phyloP scores from a whole-genome alignment of 2,797 vertebrate species.

The Neomorphus geoffroyi region DNA sequence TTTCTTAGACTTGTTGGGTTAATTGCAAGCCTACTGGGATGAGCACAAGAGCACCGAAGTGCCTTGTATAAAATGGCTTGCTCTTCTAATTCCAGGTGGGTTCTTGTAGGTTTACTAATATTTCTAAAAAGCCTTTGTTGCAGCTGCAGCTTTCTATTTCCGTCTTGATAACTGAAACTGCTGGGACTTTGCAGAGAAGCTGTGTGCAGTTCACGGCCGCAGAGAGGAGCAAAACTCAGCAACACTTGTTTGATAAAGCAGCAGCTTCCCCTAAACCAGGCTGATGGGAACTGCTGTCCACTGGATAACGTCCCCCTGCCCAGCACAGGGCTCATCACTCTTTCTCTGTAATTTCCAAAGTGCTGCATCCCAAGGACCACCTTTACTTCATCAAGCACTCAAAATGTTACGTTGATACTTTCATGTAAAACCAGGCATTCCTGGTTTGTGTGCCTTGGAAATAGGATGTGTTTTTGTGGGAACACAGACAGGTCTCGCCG shows the following conservation, averaged over 20 bases:
- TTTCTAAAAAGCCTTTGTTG: neutral
- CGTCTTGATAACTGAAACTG: neutral
- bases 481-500: neutral
- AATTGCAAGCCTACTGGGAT: neutral
- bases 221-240: neutral
- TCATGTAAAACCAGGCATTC: neutral
- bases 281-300: neutral
- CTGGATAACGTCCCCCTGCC: neutral
- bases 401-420: neutral
- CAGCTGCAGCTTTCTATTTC: neutral
- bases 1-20: neutral
- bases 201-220: rapidly evolving
- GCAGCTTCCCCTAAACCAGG: neutral
- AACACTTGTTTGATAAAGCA: neutral
- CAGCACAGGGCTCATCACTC: rapidly evolving
- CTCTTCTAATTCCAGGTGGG: neutral
- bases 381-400: neutral
- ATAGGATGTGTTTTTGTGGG: neutral
- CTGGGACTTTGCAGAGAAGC: neutral
- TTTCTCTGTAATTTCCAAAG: neutral
- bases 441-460: neutral
- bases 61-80: neutral
- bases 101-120: neutral
- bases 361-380: neutral
- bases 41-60: neutral